Conservation (phyloP, 1,140 invertebrate genomes). For the Samia ricini region DNA sequence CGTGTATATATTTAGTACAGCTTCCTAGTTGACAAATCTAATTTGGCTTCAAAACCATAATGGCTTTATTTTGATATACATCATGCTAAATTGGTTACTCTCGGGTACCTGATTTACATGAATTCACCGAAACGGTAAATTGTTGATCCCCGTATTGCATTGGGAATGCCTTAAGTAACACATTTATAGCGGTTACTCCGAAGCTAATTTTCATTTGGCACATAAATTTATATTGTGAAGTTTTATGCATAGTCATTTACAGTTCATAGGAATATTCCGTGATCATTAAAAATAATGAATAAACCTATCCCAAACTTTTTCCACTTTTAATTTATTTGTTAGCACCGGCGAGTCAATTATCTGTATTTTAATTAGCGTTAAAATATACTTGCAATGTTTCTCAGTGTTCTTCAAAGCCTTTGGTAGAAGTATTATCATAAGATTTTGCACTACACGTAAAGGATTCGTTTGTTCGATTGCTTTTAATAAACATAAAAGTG, state of each 20-base stretch:
- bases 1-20: not conserved
- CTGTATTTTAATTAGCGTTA: constrained; percentile 14
- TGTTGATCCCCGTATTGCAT: not conserved
- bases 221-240: constrained; percentile 7
- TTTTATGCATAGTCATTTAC: constrained; percentile 12
- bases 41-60: not conserved
- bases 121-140: not conserved
- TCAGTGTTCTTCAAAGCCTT: not conserved
- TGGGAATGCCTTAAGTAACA: not conserved
- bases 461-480: too few relatives aligned
- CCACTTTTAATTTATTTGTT: constrained; percentile 18
- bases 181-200: constrained; percentile 10
- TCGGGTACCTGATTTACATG: not conserved
- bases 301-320: constrained; percentile 15
- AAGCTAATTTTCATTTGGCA: constrained; percentile 15
- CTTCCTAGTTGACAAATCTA: not conserved
- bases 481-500: too few relatives aligned
- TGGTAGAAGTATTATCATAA: not conserved
- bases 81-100: not conserved
- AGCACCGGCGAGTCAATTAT: constrained; percentile 15
- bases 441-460: too few relatives aligned
- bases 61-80: not conserved
- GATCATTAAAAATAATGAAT: constrained; percentile 22
- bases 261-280: constrained; percentile 15
- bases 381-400: constrained; percentile 1